A percentile compares a stretch with the other conserved stretches of the same genome.
Evolutionary conservation across 1,140 invertebrate genomes (phyloP).

Genomic region (Hylaeus anthracinus): DNA sequence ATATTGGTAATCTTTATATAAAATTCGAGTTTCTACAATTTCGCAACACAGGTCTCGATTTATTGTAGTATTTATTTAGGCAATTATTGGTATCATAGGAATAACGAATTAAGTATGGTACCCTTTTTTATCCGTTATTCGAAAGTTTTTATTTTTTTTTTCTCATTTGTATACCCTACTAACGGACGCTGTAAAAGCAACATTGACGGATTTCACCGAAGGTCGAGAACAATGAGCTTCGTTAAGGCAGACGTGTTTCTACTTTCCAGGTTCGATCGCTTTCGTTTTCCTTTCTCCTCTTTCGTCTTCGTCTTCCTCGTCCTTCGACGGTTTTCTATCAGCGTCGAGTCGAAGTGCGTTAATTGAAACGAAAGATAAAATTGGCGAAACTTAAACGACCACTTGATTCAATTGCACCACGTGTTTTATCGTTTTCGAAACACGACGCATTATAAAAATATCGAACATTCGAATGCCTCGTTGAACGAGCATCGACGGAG

Average conservation of each 20-base stretch:
- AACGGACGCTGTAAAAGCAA: neutral
- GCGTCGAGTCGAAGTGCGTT: too few relatives aligned
- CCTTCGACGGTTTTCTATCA: too few relatives aligned
- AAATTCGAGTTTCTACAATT: too few relatives aligned
- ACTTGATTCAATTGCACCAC: neutral
- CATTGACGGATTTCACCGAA: conserved; percentile 18
- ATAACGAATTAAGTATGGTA: too few relatives aligned
- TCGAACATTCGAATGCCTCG: neutral
- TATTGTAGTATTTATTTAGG: too few relatives aligned
- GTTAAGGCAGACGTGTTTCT: conserved; percentile 14
- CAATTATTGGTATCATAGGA: too few relatives aligned
- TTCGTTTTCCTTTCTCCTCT: conserved; percentile 1
- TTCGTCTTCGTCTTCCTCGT: neutral
- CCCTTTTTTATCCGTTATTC: too few relatives aligned
- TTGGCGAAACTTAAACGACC: neutral
- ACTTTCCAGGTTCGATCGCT: conserved; percentile 30
- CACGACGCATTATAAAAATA: too few relatives aligned
- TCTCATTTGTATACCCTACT: too few relatives aligned
- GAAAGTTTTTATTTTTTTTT: too few relatives aligned
- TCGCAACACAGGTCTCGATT: too few relatives aligned
- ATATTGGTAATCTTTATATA: too few relatives aligned
- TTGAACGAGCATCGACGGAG: neutral
- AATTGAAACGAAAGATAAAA: neutral
- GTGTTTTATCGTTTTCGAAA: neutral
- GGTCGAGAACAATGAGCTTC: conserved; percentile 39